phyloP scores from a whole-genome alignment of 2,888 invertebrate species.

The Leptodirus hochenwartii region DNA sequence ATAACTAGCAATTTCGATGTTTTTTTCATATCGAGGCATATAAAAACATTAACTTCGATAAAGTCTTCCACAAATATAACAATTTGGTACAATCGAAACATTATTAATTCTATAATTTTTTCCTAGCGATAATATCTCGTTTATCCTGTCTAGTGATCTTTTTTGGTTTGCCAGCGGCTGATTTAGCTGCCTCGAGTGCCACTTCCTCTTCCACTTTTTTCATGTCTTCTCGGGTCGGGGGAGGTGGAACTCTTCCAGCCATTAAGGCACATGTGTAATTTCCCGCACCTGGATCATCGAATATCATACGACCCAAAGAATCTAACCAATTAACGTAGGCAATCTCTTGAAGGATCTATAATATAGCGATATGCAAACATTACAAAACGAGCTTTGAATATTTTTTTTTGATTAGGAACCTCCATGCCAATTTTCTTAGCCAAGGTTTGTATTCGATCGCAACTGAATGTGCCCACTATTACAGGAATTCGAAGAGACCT shows the following conservation, averaged over 20 bases:
- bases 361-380: constrained; percentile 1
- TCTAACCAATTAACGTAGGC: constrained; percentile 28
- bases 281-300: constrained; percentile 30
- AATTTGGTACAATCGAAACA: too few relatives aligned
- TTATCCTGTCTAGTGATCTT: constrained; percentile 12
- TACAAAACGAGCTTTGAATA: too few relatives aligned
- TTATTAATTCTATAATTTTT: constrained; percentile 9
- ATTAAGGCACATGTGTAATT: constrained; percentile 29
- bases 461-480: constrained; percentile 20
- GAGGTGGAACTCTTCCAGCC: constrained; percentile 20
- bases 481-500: constrained; percentile 20
- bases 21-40: too few relatives aligned
- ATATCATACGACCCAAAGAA: constrained; percentile 24
- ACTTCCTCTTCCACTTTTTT: constrained; percentile 9
- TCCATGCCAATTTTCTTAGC: too few relatives aligned
- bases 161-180: constrained; percentile 3
- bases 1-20: too few relatives aligned
- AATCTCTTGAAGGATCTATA: constrained; percentile 22
- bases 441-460: constrained; percentile 1
- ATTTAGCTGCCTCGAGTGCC: constrained; percentile 6
- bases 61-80: too few relatives aligned
- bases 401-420: too few relatives aligned
- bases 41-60: too few relatives aligned
- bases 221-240: constrained; percentile 11
- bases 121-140: constrained; percentile 8